Percentiles rank a stretch among this genome's conserved stretches.
phyloP scores from a whole-genome alignment of 2,888 invertebrate species.

The Meghimatium bilineatum region DNA sequence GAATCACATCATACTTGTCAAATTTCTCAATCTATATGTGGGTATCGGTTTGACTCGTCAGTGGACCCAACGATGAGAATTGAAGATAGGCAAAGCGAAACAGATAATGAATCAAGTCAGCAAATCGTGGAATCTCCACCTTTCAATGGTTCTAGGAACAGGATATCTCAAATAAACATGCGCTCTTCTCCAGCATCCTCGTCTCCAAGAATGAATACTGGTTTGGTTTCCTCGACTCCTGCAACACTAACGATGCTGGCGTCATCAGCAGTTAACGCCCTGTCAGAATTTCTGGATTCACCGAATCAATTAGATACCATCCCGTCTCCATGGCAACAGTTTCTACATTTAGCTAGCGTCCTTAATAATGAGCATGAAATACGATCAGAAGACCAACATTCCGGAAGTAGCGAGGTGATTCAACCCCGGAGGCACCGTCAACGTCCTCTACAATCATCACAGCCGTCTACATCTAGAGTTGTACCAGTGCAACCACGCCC shows the following conservation, averaged over 20 bases:
- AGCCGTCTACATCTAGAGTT: background rate
- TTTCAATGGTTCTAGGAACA: background rate
- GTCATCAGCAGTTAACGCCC: background rate
- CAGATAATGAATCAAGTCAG: background rate
- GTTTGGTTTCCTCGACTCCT: background rate
- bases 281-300: background rate
- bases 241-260: background rate
- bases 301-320: background rate
- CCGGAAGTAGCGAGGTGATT: background rate
- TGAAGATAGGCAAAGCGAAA: background rate
- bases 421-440: background rate
- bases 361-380: background rate
- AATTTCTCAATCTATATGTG: background rate
- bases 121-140: background rate
- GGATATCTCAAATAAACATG: background rate
- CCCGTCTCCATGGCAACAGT: background rate
- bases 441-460: background rate
- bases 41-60: background rate
- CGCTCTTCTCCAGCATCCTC: background rate
- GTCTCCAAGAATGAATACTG: background rate
- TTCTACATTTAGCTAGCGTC: conserved; percentile 9
- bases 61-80: background rate
- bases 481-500: background rate
- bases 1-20: too few species aligned
- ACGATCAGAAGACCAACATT: background rate